Percentiles rank a stretch among this genome's conserved stretches.
Conservation (phyloP, 2,888 invertebrate genomes). For the Dysmachus trigonus region DNA sequence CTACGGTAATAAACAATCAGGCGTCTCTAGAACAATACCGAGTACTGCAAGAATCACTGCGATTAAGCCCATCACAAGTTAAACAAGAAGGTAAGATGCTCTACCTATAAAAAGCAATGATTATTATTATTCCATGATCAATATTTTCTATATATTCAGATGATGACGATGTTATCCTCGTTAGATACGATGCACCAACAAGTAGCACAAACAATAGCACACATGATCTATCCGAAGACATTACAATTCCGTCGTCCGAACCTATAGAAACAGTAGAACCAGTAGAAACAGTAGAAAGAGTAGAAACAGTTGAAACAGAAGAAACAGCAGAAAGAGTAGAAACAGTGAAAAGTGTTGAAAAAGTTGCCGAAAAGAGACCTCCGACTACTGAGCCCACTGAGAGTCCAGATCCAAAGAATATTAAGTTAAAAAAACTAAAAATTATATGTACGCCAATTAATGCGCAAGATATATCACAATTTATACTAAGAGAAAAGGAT, state of each 20-base stretch:
- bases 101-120: background rate
- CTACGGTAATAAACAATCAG: background rate
- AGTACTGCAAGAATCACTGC: background rate
- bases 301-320: too few relatives aligned
- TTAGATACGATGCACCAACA: background rate
- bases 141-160: background rate
- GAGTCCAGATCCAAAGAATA: background rate
- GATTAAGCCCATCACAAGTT: background rate
- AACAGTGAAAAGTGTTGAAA: too few relatives aligned
- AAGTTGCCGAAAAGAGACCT: background rate
- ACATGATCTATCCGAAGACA: background rate
- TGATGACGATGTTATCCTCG: slow-evolving; percentile 35
- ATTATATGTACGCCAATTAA: background rate
- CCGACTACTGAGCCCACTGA: background rate
- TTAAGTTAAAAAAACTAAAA: background rate
- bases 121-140: background rate
- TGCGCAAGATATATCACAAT: background rate
- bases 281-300: too few relatives aligned
- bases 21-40: background rate
- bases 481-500: background rate
- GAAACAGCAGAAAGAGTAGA: background rate
- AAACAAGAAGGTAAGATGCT: background rate
- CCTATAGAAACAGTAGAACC: too few relatives aligned
- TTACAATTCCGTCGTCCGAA: too few relatives aligned
- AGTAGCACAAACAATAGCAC: background rate